Base-by-base conservation (phyloP, 1,140 invertebrate genomes). In the Ceratina japonica region DNA sequence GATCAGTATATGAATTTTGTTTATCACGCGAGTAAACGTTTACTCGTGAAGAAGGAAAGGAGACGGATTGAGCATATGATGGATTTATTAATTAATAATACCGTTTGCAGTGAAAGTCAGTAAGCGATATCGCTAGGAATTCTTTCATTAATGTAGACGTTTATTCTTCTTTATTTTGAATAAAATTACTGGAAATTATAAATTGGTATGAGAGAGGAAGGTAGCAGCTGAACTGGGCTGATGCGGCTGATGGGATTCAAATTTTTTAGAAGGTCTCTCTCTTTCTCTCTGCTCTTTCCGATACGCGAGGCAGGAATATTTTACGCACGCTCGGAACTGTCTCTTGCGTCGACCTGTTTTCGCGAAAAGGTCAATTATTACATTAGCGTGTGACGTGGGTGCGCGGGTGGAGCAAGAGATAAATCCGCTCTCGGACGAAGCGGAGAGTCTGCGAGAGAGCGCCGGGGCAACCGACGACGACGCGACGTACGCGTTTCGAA, bases 331-430 rank as follows among this genome's bases (percentile, higher is more conserved):
- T 52, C 59, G 49, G 27, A 51, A n/a, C 51, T 74, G 72, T 64
- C 49, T 64, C 59, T 22, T 1, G 24, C 37, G 61, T 64, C 59
- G 27, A 74, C 49, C 72, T 22, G 49, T 64, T 74, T 74, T 51
- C 44, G 20, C 59, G 59, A 54, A 64, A 74, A 74, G 61, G 61
- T 74, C 61, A 74, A 74, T 74, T 74, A 64, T 74, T 74, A 27
- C 49, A 63, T 73, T 73, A 73, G 22, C 71, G 44, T 73, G 59
- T 63, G 61, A 74, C 72, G 61, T 64, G 44, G 24, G 49, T 54
- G 64, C 74, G 31, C 73, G 73, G 49, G 52, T 58, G 37, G 52
- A 59, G 37, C 27, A 63, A 73, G 44, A 75, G 31, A 58, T 68
- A 27, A 56, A 54, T 54, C n/a, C 59, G 18, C 15, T 74, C 24